Base-by-base conservation (phyloP, 92 coral and sea anemone genomes). In the Heliopora coerulea region DNA sequence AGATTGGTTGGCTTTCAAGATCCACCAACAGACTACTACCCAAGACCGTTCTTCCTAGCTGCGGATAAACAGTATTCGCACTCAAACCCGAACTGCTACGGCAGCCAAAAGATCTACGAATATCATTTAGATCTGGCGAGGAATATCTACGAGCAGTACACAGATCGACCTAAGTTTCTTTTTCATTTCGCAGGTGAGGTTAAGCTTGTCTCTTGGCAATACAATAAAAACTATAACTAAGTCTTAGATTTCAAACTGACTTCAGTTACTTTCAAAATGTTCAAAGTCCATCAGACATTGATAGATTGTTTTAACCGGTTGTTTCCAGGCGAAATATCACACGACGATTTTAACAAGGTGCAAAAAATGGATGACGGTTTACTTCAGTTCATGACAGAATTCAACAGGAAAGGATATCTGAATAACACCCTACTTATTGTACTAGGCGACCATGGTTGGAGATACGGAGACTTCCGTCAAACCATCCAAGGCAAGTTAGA, bases 401-500 rank as follows among this genome's bases (percentile, higher is more conserved):
- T 91, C 41, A 37, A 80, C 7, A 37, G 66, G n/a, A 73, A 72
- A 64, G 84, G 84, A 26, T 30, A 59, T 29, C 49, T 91, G 32
- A 89, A 89, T 48, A 76, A 86, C 82, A 89, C 96, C 2, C 41
- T 91, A 28, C 21, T 91, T 15, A 69, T 91, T 14, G 84, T 88
- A 10, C 72, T 91, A 66, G 84, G 96, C 0, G 97, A 91, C 46
- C 97, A 91, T 59, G 97, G 97, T 4, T 87, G 80, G 75, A 79
- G 97, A 20, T 82, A 86, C 19, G 97, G 97, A 8, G 86, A 84
- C 23, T 80, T 86, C 0, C 67, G 97, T 30, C 82, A 80, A 3
- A 91, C 96, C 12, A 57, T 91, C 4, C 91, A 91, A 64, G 97
- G 97, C 4, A 86, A 86, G 30, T 74, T 91, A 18, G 97, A 91